These are phyloP conservation scores for Fragum sueziense DNA, from an alignment of 2,888 invertebrate species.

Conservation along the genomic window DNA sequence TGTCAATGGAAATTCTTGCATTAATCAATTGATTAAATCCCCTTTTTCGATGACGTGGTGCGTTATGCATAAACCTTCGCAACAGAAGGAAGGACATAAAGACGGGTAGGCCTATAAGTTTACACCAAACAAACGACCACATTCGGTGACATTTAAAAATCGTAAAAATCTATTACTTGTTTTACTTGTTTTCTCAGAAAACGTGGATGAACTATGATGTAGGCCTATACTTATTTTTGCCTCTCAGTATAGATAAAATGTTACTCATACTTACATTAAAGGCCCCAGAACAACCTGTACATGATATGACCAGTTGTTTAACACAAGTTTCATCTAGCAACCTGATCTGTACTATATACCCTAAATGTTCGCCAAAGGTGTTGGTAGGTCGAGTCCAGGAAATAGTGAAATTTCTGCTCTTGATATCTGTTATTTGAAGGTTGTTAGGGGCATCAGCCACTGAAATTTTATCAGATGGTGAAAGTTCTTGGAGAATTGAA, in stretches of 20 bases:
- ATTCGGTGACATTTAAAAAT: too few species aligned
- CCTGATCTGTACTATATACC: slow-evolving; percentile 42
- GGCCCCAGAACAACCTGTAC: slow-evolving; percentile 33
- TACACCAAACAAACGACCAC: too few species aligned
- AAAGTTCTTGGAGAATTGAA: too few species aligned
- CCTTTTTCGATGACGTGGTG: too few species aligned
- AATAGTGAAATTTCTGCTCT: slow-evolving; percentile 24
- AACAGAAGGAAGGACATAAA: too few species aligned
- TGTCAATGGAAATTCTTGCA: too few species aligned
- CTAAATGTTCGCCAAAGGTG: slow-evolving; percentile 37
- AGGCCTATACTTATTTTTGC: background rate
- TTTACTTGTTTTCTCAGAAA: background rate
- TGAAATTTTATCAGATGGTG: too few species aligned
- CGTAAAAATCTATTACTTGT: background rate
- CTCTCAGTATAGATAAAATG: too few species aligned
- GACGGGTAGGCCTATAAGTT: too few species aligned
- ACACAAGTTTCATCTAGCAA: slow-evolving; percentile 17
- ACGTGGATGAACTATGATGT: background rate
- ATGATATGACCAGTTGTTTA: slow-evolving; percentile 20
- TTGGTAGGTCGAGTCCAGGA: slow-evolving; percentile 31
- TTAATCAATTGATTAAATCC: too few species aligned
- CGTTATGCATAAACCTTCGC: too few species aligned
- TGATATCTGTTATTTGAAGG: slow-evolving; percentile 1
- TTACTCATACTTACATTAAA: slow-evolving; percentile 4
- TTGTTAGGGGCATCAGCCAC: slow-evolving; percentile 38